Base-by-base conservation (phyloP, 2,797 vertebrate genomes). In the Cyprinella venusta region DNA sequence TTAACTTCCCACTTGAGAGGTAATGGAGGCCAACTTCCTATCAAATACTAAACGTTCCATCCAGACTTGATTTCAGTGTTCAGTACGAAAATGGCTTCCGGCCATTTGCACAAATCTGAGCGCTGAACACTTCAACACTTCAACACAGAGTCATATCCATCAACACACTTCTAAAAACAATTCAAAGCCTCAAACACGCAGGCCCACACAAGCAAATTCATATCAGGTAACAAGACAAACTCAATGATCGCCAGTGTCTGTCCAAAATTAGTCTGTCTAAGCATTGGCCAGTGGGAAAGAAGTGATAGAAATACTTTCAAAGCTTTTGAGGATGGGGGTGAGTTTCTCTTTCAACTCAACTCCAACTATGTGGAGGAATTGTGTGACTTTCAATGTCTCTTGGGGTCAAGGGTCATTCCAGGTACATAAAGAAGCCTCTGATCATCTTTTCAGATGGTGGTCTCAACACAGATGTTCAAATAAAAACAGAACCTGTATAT, bases 1-100 rank as follows among this genome's bases (percentile, higher is more conserved):
- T 69, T 77, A 42, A 77, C 26, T 26, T 38, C 15, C 74, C 75
- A 81, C 64, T 64, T 48, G 52, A 79, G 5, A 56, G 54, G 52
- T 76, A 63, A 77, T 63, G 24, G 18, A 52, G 67, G 52, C 38
- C 74, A 86, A 87, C 80, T 70, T 82, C 50, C 59, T 40, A 59
- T 65, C 74, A 67, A 76, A 75, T 59, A 63, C 18, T 33, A 21
- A 81, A 56, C 10, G 45, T 70, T 68, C 38, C 61, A 71, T 45
- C 36, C 8, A 79, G 50, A 82, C 75, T 59, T 64, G 56, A 30
- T 59, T 50, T 54, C 48, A 59, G 15, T 13, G 26, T 7, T 78
- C n/a, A 26, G 9, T 48, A 36, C 38, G 56, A 59, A 48, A 56
- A 24, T 4, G 7, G 52, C 79, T 54, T 72, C 52, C 9, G 30